Evolutionary conservation across 2,888 invertebrate genomes (phyloP), one percentile per base, ranked within the genome.

Genomic region (Schrankia costaestrigalis): DNA sequence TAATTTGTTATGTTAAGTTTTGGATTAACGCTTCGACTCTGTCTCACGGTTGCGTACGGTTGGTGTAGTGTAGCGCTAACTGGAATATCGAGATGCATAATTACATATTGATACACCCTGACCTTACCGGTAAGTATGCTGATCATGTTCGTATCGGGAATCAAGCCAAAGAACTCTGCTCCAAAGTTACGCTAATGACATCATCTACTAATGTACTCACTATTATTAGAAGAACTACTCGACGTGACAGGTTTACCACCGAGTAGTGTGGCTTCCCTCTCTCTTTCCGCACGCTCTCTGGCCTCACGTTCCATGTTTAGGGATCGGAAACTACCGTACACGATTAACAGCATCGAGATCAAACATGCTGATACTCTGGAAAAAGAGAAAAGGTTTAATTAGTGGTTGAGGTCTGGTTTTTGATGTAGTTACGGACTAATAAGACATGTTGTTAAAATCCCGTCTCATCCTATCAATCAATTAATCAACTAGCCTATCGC

Each of bases 301-400:
- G 97, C 97, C 78, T 97, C 97, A 58, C 97, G 94, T 80, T 98
- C 98, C 93, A 98, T 95, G 85, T 98, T 98, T 49, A 98, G 88
- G 47, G 97, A 97, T 60, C 97, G 94, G 89, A 98, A 98, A 78
- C 97, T 97, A 64, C 98, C 98, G 79, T 98, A 98, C 19, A 98
- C 97, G 67, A 98, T 98, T 55, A 98, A 91, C 63, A 98, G 91
- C 91, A 98, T 98, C 58, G 98, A 98, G 83, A 98, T 98, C 59
- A 98, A 91, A 87, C 98, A 98, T 60, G 98, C 98, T 32, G 97
- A 98, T 45, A 98, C 95, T 68, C 98, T 89, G 74, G 4, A 34
- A 37, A 19, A 15, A 31, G 10, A 1, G 4, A 18, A 24, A 7
- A 17, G 22, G 3, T 8, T 11, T 13, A 17, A 12, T 23, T 23